phyloP scores from a whole-genome alignment of 2,888 invertebrate genomes.

The Meghimatium bilineatum region DNA sequence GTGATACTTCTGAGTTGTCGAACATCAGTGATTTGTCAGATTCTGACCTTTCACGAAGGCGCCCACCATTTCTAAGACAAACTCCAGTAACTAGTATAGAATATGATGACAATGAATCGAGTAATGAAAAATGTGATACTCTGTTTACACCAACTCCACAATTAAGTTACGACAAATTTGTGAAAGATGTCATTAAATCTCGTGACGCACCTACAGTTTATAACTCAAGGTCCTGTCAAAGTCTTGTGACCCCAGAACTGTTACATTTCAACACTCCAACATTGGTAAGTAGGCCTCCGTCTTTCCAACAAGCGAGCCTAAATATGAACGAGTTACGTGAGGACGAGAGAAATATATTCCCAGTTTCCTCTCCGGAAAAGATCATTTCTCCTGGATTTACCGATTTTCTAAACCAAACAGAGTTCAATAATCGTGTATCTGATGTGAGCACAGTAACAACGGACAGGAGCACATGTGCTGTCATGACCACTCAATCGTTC shows the following conservation, averaged over 20 bases:
- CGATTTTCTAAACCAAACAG: background rate
- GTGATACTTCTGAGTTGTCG: slow-evolving; percentile 21
- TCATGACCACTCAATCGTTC: background rate
- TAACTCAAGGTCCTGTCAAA: background rate
- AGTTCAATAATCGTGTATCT: background rate
- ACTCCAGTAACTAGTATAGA: slow-evolving; percentile 25
- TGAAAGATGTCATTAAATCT: background rate
- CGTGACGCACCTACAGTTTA: background rate
- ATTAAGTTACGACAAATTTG: background rate
- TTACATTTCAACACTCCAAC: slow-evolving; percentile 23
- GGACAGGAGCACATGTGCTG: background rate
- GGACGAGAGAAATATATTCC: background rate
- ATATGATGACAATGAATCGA: background rate
- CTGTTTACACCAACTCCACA: slow-evolving; percentile 6
- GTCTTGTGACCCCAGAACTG: slow-evolving; percentile 28
- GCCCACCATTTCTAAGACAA: slow-evolving; percentile 34
- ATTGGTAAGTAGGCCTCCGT: slow-evolving; percentile 1
- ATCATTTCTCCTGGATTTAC: background rate
- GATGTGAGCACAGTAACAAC: background rate
- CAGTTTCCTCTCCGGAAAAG: background rate
- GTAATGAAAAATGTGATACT: background rate
- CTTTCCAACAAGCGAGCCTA: background rate
- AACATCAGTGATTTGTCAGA: slow-evolving; percentile 33
- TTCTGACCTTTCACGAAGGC: slow-evolving; percentile 1
- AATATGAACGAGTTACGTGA: background rate